Conservation (phyloP, 2,888 invertebrate genomes). For the Meiosimyza decipiens region DNA sequence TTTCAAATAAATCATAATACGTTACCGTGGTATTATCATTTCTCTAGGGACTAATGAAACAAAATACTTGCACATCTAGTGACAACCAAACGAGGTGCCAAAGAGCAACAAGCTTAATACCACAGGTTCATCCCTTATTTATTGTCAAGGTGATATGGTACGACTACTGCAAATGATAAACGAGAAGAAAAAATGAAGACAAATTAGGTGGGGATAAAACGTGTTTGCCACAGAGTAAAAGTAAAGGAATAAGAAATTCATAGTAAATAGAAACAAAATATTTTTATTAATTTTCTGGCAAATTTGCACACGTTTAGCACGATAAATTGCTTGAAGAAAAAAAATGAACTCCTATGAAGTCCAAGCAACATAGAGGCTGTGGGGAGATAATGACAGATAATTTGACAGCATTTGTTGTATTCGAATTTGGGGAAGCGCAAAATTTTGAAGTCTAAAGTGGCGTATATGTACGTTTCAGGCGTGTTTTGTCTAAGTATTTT, state of each 20-base stretch:
- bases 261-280: neutral
- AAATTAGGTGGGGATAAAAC: conserved; percentile 9
- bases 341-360: neutral
- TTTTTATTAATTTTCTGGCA: conserved; percentile 34
- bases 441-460: too few species aligned
- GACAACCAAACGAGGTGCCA: conserved; percentile 56
- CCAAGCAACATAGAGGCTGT: too few species aligned
- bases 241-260: neutral
- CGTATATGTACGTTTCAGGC: too few species aligned
- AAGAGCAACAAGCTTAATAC: conserved; percentile 39
- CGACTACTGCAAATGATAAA: neutral
- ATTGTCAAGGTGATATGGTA: conserved; percentile 58
- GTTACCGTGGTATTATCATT: neutral
- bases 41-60: conserved; percentile 62
- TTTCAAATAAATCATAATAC: conserved; percentile 30
- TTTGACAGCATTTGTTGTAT: too few species aligned
- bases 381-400: too few species aligned
- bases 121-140: conserved; percentile 45
- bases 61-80: conserved; percentile 52
- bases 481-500: too few species aligned
- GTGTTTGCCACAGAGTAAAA: conserved; percentile 31
- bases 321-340: neutral
- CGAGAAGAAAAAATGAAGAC: neutral
- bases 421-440: too few species aligned
- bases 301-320: conserved; percentile 27